Conservation (phyloP, 2,888 invertebrate genomes). For the Drepana falcataria region DNA sequence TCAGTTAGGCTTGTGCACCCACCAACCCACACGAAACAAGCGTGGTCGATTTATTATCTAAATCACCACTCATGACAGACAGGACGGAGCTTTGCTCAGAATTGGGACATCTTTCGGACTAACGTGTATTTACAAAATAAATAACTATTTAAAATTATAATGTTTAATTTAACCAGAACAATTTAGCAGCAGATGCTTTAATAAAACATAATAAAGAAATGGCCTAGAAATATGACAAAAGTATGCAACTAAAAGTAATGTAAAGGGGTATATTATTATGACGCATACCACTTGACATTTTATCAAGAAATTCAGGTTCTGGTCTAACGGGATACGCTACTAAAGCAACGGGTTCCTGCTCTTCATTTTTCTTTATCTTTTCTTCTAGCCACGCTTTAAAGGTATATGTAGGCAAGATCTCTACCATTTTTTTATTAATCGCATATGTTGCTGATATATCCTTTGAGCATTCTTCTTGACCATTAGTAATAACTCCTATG, state of each 20-base stretch:
- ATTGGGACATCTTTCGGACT: too few relatives aligned
- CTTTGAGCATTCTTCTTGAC: slow-evolving; percentile 50
- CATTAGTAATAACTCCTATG: slow-evolving; percentile 51
- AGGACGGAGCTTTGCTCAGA: too few relatives aligned
- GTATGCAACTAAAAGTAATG: not conserved
- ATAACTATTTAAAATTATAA: not conserved
- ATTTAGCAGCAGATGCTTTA: not conserved
- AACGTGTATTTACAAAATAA: not conserved
- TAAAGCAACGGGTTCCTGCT: slow-evolving; percentile 31
- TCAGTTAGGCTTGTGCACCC: too few relatives aligned
- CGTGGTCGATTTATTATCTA: too few relatives aligned
- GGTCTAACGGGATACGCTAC: slow-evolving; percentile 44
- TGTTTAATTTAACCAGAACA: not conserved
- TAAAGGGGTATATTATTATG: not conserved
- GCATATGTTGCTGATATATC: slow-evolving; percentile 54
- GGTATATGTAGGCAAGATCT: slow-evolving; percentile 7
- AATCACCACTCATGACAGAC: too few relatives aligned
- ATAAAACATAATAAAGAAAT: not conserved
- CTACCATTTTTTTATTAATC: slow-evolving; percentile 45
- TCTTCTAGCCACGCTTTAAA: slow-evolving; percentile 65
- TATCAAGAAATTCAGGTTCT: slow-evolving; percentile 21
- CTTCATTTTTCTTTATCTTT: slow-evolving; percentile 53
- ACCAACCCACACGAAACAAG: too few relatives aligned
- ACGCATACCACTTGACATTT: slow-evolving; percentile 19
- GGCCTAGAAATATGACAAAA: not conserved